Evolutionary conservation across 1,140 invertebrate species (phyloP).

Genomic region (Parapsyche elsis): DNA sequence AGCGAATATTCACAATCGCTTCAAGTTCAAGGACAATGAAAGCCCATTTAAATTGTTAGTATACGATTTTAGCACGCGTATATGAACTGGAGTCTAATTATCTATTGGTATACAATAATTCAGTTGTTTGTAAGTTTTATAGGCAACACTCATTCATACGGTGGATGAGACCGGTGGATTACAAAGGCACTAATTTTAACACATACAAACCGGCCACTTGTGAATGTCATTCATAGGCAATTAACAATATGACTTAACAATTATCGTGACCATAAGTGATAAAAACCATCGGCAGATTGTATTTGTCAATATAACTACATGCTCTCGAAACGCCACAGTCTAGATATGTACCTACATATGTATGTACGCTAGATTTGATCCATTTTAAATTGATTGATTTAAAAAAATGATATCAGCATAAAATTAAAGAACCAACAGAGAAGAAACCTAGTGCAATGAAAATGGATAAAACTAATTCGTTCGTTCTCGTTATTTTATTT

Average conservation of each 20-base stretch:
- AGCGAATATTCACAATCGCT: neutral
- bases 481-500: neutral
- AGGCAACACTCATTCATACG: conserved; percentile 27
- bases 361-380: neutral
- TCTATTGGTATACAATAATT: conserved; percentile 41
- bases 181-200: conserved; percentile 54
- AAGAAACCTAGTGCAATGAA: too few species aligned
- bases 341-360: neutral
- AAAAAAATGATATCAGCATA: neutral
- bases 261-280: conserved; percentile 48
- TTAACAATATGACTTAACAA: conserved; percentile 55
- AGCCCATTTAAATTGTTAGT: conserved; percentile 4
- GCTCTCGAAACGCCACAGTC: too few species aligned
- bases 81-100: conserved; percentile 37
- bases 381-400: conserved; percentile 8
- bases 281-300: conserved; percentile 36
- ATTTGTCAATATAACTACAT: conserved; percentile 13
- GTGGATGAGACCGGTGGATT: conserved; percentile 34
- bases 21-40: neutral
- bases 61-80: conserved; percentile 26
- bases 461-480: too few species aligned
- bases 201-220: conserved; percentile 43
- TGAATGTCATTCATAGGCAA: conserved; percentile 54
- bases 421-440: too few species aligned
- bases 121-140: conserved; percentile 41